These are phyloP conservation scores for Tachysurus vachellii DNA, from an alignment of 2,113 vertebrate species.

Conservation along the genomic window DNA sequence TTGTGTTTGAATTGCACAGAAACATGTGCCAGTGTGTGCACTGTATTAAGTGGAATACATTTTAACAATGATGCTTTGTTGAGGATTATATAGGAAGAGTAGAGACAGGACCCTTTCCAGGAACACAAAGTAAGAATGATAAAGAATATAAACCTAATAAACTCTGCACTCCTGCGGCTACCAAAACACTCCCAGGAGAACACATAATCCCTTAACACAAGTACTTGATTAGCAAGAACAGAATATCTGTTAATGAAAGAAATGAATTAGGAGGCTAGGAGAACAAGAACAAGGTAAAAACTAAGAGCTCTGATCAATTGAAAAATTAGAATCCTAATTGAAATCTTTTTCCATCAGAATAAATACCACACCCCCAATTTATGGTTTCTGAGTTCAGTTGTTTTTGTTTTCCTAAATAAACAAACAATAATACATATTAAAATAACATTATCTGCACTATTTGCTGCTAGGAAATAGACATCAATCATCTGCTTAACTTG, in stretches of 20 bases:
- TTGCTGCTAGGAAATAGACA: no score
- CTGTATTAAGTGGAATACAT: background rate
- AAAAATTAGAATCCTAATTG: background rate
- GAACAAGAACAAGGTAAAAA: background rate
- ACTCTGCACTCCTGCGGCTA: background rate
- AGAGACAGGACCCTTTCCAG: background rate
- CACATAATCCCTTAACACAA: background rate
- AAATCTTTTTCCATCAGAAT: background rate
- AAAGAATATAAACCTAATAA: background rate
- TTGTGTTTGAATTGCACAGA: background rate
- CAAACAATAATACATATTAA: no score
- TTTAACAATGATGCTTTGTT: background rate
- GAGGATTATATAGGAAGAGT: background rate
- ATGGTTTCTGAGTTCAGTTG: no score
- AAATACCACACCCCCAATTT: no score
- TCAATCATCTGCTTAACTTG: no score
- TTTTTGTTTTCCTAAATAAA: no score
- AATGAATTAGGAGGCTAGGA: background rate
- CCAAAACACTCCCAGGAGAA: background rate
- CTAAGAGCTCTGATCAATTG: background rate
- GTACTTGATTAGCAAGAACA: background rate
- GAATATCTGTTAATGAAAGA: background rate
- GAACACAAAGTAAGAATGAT: background rate
- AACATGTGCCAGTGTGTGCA: background rate
- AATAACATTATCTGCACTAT: no score